Base-by-base conservation (phyloP, 2,888 invertebrate genomes). In the Eutolmus rufibarbis region DNA sequence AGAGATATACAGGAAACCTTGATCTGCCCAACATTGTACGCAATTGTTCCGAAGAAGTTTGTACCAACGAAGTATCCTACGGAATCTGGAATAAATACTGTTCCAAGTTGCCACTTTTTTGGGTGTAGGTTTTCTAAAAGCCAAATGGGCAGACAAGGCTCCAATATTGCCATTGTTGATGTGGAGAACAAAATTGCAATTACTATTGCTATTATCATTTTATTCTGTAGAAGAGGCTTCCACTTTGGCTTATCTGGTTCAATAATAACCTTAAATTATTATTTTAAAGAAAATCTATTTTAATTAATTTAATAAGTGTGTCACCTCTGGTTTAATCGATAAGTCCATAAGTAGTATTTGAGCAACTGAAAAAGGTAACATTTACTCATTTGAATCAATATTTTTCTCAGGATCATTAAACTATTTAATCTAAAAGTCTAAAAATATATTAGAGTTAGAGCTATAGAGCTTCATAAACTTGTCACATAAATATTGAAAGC, bases 41-140 rank as follows among this genome's bases (percentile, higher is more conserved):
- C 95, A 37, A 95, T 91, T 74, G 94, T 92, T 7, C 96, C 96
- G 90, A 97, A 96, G 90, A 95, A 95, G 92, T 97, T 96, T 0
- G 97, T 97, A 37, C 97, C 97, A 66, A 97, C 92, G 88, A 97
- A 94, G 91, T 97, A 97, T 0, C 97, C 97, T 46, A 97, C 90
- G 90, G 97, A 97, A 91, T 97, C 97, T 0, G 97, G 97, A 88
- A 97, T 95, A 90, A 97, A 97, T 5, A 97, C 96, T 0, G 96
- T 95, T 3, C 97, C 97, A 90, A 96, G 92, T 91, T 96, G 95
- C 96, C 96, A 96, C 88, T 92, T 92, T 78, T 91, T 92, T 0
- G 92, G 92, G 86, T 91, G 91, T 0, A 93, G 88, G 88, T 93
- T 90, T 89, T 92, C 91, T 91, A 96, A 94, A 66, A 97, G 92